A percentile compares a stretch with the other conserved stretches of the same genome.
These are phyloP conservation scores for Gallinago solitaria DNA, from an alignment of 2,797 vertebrate genomes.

Conservation along the genomic window DNA sequence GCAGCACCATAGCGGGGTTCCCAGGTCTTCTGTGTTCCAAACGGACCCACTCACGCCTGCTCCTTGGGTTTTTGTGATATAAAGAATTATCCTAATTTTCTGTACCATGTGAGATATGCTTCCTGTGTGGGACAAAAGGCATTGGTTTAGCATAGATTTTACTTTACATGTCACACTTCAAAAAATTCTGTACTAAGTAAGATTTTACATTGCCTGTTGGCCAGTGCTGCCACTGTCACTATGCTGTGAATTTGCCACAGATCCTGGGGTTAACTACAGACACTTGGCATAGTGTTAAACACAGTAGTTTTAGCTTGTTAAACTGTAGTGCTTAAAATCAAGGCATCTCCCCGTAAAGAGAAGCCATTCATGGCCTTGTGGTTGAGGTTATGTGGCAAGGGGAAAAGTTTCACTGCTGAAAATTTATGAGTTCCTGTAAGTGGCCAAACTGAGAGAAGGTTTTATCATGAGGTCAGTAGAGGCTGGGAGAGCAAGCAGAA, in stretches of 20 bases:
- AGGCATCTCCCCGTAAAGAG: background rate
- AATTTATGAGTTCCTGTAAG: slow-evolving; percentile 10
- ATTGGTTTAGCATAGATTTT: background rate
- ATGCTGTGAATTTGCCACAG: background rate
- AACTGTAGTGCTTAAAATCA: background rate
- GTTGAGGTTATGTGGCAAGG: background rate
- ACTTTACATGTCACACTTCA: background rate
- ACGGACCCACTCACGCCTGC: accelerated
- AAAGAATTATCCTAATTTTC: background rate
- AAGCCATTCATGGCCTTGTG: background rate
- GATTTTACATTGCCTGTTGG: background rate
- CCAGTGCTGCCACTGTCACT: background rate
- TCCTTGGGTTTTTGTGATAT: background rate
- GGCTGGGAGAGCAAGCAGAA: background rate
- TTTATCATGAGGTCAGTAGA: background rate
- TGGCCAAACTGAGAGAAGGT: background rate
- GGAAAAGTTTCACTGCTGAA: background rate
- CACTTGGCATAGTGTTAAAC: background rate
- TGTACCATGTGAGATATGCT: background rate
- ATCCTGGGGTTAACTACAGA: background rate
- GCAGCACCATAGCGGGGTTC: background rate
- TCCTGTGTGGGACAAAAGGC: background rate
- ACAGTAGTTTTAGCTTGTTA: background rate
- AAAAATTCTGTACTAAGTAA: background rate
- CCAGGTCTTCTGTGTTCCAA: background rate